A percentile compares a stretch with the other conserved stretches of the same genome.
phyloP scores from a whole-genome alignment of 1,140 invertebrate genomes.

The Anthonomus grandis region DNA sequence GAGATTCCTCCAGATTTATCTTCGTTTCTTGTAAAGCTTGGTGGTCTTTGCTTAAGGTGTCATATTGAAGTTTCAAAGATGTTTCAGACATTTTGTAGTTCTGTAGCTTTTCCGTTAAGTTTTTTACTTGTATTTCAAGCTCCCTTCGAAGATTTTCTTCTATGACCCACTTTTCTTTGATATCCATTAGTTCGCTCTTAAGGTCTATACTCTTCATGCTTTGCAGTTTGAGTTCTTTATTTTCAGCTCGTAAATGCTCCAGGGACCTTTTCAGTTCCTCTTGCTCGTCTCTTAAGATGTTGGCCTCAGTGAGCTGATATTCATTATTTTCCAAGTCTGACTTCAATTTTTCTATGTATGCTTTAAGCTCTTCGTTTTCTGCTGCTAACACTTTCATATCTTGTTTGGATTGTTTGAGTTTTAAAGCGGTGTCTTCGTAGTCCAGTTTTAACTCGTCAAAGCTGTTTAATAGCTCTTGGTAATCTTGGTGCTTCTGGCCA shows the following conservation, averaged over 20 bases:
- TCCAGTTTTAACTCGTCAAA: slow-evolving; percentile 42
- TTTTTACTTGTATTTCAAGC: slow-evolving; percentile 32
- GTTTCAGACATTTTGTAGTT: slow-evolving; percentile 42
- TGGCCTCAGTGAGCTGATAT: slow-evolving; percentile 46
- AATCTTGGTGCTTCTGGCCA: slow-evolving; percentile 25
- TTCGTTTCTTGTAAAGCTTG: slow-evolving; percentile 24
- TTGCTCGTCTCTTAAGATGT: slow-evolving; percentile 44
- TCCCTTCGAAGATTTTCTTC: slow-evolving; percentile 35
- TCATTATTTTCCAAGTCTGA: slow-evolving; percentile 51
- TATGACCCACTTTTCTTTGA: slow-evolving; percentile 33
- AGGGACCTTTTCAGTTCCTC: slow-evolving; percentile 43
- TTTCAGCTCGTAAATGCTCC: slow-evolving; percentile 42
- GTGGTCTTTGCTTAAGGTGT: slow-evolving; percentile 39
- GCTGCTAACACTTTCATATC: slow-evolving; percentile 34
- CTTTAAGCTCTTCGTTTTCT: slow-evolving; percentile 40
- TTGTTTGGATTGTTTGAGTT: slow-evolving; percentile 45
- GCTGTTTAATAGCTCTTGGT: slow-evolving; percentile 30
- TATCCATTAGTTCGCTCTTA: slow-evolving; percentile 35
- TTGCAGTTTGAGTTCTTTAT: slow-evolving; percentile 38
- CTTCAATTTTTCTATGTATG: slow-evolving; percentile 47
- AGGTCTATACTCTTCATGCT: slow-evolving; percentile 42
- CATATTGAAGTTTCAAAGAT: slow-evolving; percentile 38
- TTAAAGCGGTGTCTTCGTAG: slow-evolving; percentile 48
- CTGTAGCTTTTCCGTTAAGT: slow-evolving; percentile 37
- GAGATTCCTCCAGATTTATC: slow-evolving; percentile 27